A percentile compares a stretch with the other conserved stretches of the same genome.
Evolutionary conservation across 2,797 vertebrate genomes (phyloP).

Genomic region (Gymnoscopelus braueri): DNA sequence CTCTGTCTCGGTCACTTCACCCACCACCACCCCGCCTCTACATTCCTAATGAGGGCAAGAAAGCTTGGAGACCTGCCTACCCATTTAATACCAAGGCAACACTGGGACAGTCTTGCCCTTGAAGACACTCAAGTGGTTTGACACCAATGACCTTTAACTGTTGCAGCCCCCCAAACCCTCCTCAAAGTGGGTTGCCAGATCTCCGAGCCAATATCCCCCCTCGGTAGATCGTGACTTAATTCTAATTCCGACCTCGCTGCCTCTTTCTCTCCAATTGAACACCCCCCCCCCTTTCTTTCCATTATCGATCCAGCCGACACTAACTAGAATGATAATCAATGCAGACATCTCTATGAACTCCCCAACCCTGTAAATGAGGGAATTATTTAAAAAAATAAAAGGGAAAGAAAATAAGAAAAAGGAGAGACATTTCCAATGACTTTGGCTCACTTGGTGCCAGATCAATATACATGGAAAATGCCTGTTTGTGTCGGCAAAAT

Average conservation of each 20-base stretch:
- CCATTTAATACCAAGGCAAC: not conserved
- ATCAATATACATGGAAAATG: conserved; percentile 63
- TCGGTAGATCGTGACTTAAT: conserved; percentile 31
- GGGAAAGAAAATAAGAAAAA: conserved; percentile 14
- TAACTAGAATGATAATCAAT: conserved; percentile 76
- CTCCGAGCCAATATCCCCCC: conserved; percentile 29
- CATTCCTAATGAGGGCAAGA: conserved; percentile 47
- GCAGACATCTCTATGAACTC: conserved; percentile 73
- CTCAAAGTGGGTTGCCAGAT: conserved; percentile 23
- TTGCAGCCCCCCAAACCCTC: not conserved
- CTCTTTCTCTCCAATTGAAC: not conserved
- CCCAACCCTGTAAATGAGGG: conserved; percentile 50
- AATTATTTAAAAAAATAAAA: conserved; percentile 22
- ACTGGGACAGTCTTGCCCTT: conserved; percentile 25
- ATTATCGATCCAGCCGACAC: conserved; percentile 66
- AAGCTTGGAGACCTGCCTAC: conserved; percentile 48
- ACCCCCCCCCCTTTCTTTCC: conserved; percentile 40
- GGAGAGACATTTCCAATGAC: conserved; percentile 22
- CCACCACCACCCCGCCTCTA: conserved; percentile 26
- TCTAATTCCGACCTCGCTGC: conserved; percentile 8
- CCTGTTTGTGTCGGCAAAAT: conserved; percentile 9
- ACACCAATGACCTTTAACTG: conserved; percentile 44
- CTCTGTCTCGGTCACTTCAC: not conserved
- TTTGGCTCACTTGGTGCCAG: conserved; percentile 21
- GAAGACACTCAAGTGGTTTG: conserved; percentile 27